Base-by-base conservation (phyloP, 1,140 invertebrate genomes). In the Pseudoatta argentina region DNA sequence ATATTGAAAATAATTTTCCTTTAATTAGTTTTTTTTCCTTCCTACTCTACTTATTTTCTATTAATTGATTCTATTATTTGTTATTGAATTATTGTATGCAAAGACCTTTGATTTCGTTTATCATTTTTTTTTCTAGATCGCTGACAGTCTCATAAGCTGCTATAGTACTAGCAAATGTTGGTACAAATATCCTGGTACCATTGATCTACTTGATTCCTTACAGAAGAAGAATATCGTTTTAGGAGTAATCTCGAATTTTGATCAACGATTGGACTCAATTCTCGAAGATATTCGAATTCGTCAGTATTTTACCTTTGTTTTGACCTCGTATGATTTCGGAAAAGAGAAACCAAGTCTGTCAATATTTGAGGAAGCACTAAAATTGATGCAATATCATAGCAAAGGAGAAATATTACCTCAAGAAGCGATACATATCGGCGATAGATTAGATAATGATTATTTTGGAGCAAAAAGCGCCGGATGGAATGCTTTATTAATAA, bases 221-320 rank as follows among this genome's bases (percentile, higher is more conserved):
- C 95, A 94, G 76, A 89, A 93, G 34, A 92, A 93, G 27, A 90
- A 94, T 59, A 89, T 97, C 16, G 91, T 95, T 5, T 86, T 99
- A 30, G 98, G 98, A 21, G 96, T 98, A 0, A 97, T 99, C 88
- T 98, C 98, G 16, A 99, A 99, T 95, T 98, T 97, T 95, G 98
- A 99, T 95, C 97, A 97, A 66, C 96, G 98, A 76, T 94, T 99
- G 0, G 95, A 97, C 71, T 94, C 95, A 3, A 96, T 98, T 78
- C 94, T 99, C 34, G 76, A 93, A 3, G 96, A 96, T 86, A 95
- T 97, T 14, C 96, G 96, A 34, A 93, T 99, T 6, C 91, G 95
- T 63, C 93, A 96, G 39, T 97, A 97, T 91, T 98, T 99, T 95
- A 96, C 97, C 88, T 99, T 98, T 95, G 95, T 98, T 64, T 81